Evolutionary conservation across 2,888 invertebrate genomes (phyloP), one percentile per base, ranked within the genome.

Genomic region (Hyposoter didymator): DNA sequence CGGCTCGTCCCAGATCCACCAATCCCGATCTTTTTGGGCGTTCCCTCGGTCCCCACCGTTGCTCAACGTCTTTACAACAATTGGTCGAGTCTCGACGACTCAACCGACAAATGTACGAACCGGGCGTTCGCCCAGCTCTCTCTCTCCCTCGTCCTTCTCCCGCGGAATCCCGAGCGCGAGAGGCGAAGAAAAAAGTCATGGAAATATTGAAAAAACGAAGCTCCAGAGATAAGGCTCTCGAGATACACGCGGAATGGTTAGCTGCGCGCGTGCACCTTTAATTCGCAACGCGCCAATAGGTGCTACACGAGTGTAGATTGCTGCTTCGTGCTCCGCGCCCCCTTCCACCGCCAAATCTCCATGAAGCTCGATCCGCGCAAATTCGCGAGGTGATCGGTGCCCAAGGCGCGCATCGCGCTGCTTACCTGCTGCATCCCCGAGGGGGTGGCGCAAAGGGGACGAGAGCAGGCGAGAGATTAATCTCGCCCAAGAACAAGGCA

Each of bases 11-110:
- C 32, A n/a, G 39, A 10, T 22, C 55, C 43, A 45, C 89, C 89
- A 89, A 89, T 89, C 78, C 73, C 72, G 35, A 14, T 17, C 64
- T 35, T 10, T 76, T 66, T 79, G 78, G 89, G 89, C 89, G 88
- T 32, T 52, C 47, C 84, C 67, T 32, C 72, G 59, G 70, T 79
- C 81, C 79, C 78, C 82, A 70, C 75, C 47, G 43, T 74, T 69
- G 49, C 74, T 43, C 78, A 32, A 8, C 39, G 17, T 12, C 39
- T 43, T 47, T 2, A 6, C 75, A n/a, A 62, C 83, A 83, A 88
- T 89, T 89, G 89, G 89, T 73, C 66, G 69, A 39, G 39, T 39
- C 76, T 83, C 66, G 55, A 52, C 78, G 82, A 19, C 35, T 67
- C 64, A 28, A 64, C 22, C 62, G 64, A 72, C 49, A 19, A 79